phyloP scores from a whole-genome alignment of 2,113 vertebrate species.

The Capreolus pygargus region DNA sequence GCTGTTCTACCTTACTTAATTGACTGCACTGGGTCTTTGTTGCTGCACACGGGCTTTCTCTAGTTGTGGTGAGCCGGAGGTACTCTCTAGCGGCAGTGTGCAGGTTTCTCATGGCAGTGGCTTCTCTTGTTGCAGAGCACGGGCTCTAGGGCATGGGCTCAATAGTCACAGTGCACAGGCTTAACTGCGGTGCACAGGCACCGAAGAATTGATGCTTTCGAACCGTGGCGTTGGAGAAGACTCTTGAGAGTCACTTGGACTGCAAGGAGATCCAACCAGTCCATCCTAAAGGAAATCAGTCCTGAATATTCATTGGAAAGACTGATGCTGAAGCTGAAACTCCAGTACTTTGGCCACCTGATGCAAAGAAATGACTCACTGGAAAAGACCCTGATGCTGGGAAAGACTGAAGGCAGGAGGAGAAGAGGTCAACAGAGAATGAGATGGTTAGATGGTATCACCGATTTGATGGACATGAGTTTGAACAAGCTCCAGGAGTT shows the following conservation, averaged over 20 bases:
- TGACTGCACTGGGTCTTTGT: background rate
- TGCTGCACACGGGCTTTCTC: fast-evolving
- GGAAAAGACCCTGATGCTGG: background rate
- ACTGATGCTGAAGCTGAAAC: background rate
- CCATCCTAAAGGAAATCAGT: background rate
- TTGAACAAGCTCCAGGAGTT: background rate
- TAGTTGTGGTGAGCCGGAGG: background rate
- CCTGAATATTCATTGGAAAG: background rate
- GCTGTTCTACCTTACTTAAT: background rate
- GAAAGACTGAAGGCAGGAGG: background rate
- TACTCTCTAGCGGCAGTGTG: background rate
- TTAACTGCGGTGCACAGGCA: fast-evolving
- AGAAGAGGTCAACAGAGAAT: background rate
- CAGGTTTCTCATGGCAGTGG: background rate
- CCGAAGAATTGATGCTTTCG: background rate
- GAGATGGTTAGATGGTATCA: background rate
- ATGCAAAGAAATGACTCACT: background rate
- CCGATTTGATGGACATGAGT: background rate
- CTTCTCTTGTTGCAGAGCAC: background rate
- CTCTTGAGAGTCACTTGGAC: background rate
- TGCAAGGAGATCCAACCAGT: background rate
- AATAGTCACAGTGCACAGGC: fast-evolving
- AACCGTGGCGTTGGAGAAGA: background rate
- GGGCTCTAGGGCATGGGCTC: background rate
- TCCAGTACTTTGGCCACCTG: background rate